Conservation (phyloP, 2,113 vertebrate genomes). For the Eidolon helvum region DNA sequence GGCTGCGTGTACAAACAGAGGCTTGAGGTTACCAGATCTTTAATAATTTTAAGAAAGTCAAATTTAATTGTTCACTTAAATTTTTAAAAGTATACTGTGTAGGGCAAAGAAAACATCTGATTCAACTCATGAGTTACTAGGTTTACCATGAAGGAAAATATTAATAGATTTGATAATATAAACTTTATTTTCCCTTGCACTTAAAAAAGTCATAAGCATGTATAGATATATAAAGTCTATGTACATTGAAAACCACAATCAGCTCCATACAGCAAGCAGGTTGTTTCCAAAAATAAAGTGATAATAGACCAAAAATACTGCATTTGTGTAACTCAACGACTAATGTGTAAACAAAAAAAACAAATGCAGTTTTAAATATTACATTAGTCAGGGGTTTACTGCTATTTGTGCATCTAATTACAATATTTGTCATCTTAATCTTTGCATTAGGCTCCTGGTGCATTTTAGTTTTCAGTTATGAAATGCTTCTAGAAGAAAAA, state of each 20-base stretch:
- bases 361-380: conserved; percentile 5
- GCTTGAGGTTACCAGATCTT: fast-evolving
- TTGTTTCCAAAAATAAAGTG: conserved; percentile 33
- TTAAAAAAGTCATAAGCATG: background rate
- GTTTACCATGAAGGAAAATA: background rate
- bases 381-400: background rate
- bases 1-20: background rate
- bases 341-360: conserved; percentile 26
- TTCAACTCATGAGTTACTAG: background rate
- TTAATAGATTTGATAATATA: background rate
- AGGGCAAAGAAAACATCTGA: background rate
- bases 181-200: background rate
- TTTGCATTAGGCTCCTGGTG: conserved; percentile 67
- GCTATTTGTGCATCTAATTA: conserved; percentile 69
- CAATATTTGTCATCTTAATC: conserved; percentile 64
- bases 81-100: background rate
- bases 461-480: conserved; percentile 45
- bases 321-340: background rate
- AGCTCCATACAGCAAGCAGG: background rate
- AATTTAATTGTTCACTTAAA: background rate
- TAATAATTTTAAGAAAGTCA: background rate
- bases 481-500: conserved; percentile 64
- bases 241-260: background rate
- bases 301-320: conserved; percentile 11
- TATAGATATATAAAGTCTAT: background rate